Percentiles rank a stretch among this genome's conserved stretches.
These are phyloP conservation scores for Nymphalis io DNA, from an alignment of 1,140 invertebrate species.

Conservation along the genomic window DNA sequence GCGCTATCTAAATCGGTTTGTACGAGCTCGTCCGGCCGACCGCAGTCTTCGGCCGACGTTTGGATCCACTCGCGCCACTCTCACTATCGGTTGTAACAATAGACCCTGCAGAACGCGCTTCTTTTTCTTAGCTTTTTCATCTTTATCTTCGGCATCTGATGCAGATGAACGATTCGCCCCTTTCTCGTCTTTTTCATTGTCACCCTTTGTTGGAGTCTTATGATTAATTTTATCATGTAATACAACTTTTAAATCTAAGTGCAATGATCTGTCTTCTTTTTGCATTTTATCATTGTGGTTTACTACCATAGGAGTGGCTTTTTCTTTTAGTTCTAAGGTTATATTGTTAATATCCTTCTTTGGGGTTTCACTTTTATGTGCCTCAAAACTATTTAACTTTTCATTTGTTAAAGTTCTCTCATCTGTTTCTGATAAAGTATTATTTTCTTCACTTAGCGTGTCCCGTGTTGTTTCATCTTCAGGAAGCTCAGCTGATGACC, in stretches of 20 bases:
- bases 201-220: constrained; percentile 34
- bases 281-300: constrained; percentile 20
- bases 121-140: constrained; percentile 52
- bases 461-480: constrained; percentile 59
- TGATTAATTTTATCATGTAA: constrained; percentile 33
- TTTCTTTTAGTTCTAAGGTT: constrained; percentile 17
- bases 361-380: constrained; percentile 25
- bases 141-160: constrained; percentile 55
- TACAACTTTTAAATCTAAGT: constrained; percentile 40
- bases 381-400: constrained; percentile 38
- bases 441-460: constrained; percentile 57
- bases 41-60: constrained; percentile 55
- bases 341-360: constrained; percentile 16
- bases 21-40: constrained; percentile 52
- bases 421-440: constrained; percentile 53
- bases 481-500: constrained; percentile 58
- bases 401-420: constrained; percentile 46
- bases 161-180: constrained; percentile 42
- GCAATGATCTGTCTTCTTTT: constrained; percentile 31
- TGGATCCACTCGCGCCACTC: constrained; percentile 72
- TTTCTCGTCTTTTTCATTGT: constrained; percentile 39
- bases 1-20: constrained; percentile 58
- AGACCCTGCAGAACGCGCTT: constrained; percentile 50
- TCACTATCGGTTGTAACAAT: constrained; percentile 73
- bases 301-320: constrained; percentile 21